Evolutionary conservation across 2,113 vertebrate genomes (phyloP).

Genomic region (Orycteropus afer): DNA sequence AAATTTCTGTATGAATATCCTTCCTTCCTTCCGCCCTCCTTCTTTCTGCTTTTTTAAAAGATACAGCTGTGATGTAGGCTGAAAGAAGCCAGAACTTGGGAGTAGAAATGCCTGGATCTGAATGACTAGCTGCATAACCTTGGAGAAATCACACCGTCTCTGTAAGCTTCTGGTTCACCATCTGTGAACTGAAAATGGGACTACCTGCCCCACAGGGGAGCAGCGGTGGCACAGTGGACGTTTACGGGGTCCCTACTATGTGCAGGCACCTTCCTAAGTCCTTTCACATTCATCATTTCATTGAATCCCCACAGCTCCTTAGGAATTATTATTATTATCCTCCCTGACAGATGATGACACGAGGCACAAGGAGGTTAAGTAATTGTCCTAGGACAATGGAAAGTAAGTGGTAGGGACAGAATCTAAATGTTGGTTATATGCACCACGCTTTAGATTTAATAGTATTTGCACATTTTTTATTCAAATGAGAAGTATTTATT

Average conservation of each 20-base stretch:
- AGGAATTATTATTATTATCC: neutral
- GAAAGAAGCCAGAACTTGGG: slow-evolving; percentile 9
- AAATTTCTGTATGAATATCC: neutral
- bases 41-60: neutral
- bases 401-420: neutral
- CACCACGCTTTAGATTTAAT: neutral
- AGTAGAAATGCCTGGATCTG: neutral
- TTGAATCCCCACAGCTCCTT: neutral
- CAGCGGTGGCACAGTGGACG: neutral
- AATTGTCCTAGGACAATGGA: neutral
- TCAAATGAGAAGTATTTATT: too few species aligned
- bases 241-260: neutral
- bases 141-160: neutral
- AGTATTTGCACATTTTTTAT: too few species aligned
- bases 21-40: neutral
- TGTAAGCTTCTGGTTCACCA: neutral
- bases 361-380: slow-evolving; percentile 6
- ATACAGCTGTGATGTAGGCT: neutral
- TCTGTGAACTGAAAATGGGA: neutral
- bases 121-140: slow-evolving; percentile 12
- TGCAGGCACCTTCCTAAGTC: neutral
- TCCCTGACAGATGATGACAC: neutral
- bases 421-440: neutral
- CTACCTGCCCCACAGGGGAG: neutral
- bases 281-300: neutral